Evolutionary conservation across 2,888 invertebrate genomes (phyloP).

Genomic region (Osmoderma eremita): DNA sequence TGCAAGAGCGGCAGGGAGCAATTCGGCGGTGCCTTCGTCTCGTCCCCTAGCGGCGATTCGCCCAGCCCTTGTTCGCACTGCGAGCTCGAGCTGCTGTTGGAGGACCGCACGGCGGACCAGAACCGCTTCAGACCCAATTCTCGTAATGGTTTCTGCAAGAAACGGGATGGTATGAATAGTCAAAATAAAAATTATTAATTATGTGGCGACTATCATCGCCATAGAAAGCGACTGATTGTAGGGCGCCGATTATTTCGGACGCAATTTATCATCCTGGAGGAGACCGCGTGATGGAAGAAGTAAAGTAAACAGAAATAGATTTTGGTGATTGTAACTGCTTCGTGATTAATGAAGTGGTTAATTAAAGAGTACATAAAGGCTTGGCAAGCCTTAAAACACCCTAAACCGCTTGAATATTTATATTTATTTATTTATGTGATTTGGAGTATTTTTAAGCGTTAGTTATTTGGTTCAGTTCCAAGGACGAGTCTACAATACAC

Average conservation of each 20-base stretch:
- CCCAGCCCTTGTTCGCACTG: constrained; percentile 58
- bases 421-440: no score
- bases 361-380: constrained; percentile 9
- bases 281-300: not conserved
- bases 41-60: constrained; percentile 56
- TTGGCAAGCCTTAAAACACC: no score
- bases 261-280: constrained; percentile 19
- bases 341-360: constrained; percentile 19
- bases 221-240: not conserved
- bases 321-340: not conserved
- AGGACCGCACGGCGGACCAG: constrained; percentile 63
- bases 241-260: constrained; percentile 9
- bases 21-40: constrained; percentile 62
- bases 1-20: constrained; percentile 69
- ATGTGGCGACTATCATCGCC: not conserved
- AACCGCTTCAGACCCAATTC: constrained; percentile 63
- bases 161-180: not conserved
- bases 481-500: no score
- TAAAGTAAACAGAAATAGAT: constrained; percentile 1
- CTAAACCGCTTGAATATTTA: no score
- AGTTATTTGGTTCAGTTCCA: no score
- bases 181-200: not conserved
- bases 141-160: constrained; percentile 67
- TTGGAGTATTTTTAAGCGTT: no score
- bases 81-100: constrained; percentile 60